These are phyloP conservation scores for Drosophila meridionalis DNA, from an alignment of 2,888 invertebrate species.

Conservation along the genomic window DNA sequence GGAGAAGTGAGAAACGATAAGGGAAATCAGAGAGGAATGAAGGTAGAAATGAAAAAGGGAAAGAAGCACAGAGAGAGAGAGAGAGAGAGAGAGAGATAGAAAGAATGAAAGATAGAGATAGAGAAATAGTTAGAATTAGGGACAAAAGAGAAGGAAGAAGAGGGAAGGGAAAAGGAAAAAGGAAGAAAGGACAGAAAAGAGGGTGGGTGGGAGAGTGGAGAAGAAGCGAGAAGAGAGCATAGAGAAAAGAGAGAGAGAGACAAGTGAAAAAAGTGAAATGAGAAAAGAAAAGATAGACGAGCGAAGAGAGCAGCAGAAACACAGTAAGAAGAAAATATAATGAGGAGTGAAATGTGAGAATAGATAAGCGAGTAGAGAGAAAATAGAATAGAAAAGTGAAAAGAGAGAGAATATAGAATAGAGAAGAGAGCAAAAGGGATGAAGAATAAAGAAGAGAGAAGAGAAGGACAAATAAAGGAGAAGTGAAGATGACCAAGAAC, in stretches of 20 bases:
- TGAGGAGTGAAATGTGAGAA: not conserved
- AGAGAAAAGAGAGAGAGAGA: not conserved
- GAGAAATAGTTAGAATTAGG: too few relatives aligned
- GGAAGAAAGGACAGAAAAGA: not conserved
- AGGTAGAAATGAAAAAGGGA: too few relatives aligned
- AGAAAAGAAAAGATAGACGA: not conserved
- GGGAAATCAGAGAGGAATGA: too few relatives aligned
- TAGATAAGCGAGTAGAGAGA: too few relatives aligned
- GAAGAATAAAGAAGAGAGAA: not conserved
- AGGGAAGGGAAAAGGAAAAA: too few relatives aligned
- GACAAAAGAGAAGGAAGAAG: too few relatives aligned
- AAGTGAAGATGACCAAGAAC: not conserved
- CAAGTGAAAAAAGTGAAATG: too few relatives aligned
- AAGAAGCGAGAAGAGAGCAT: not conserved
- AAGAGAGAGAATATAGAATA: accelerated
- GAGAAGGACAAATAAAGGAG: not conserved
- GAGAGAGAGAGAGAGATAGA: too few relatives aligned
- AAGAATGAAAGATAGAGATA: too few relatives aligned
- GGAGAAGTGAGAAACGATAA: too few relatives aligned
- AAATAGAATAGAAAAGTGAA: not conserved
- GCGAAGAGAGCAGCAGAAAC: not conserved
- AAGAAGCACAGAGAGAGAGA: too few relatives aligned
- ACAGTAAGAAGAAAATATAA: not conserved
- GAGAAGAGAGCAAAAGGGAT: not conserved
- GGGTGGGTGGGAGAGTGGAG: not conserved